Evolutionary conservation across 2,888 invertebrate species (phyloP).

Genomic region (Alcis repandata): DNA sequence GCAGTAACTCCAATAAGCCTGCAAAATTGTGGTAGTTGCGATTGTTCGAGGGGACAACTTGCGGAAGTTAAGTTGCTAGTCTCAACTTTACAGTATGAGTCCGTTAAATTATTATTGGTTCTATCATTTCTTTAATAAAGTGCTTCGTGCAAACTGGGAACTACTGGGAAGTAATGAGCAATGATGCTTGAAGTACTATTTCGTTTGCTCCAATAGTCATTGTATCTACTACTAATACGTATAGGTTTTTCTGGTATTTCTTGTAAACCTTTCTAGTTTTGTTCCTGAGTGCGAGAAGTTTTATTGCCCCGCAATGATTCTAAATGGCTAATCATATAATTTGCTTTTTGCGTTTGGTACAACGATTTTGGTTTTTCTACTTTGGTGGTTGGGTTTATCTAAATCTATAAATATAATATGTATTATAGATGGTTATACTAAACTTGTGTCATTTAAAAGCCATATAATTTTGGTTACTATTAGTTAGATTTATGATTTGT

Average conservation of each 20-base stretch:
- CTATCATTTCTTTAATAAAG: constrained; percentile 16
- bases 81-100: constrained; percentile 14
- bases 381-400: not conserved
- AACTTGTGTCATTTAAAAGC: no score
- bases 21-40: not conserved
- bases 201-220: constrained; percentile 10
- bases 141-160: constrained; percentile 16
- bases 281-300: not conserved
- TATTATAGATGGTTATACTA: no score
- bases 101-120: constrained; percentile 18
- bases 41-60: not conserved
- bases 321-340: constrained; percentile 3
- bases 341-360: not conserved
- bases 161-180: constrained; percentile 16
- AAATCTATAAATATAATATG: not conserved
- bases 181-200: constrained; percentile 26
- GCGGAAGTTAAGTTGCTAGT: not conserved
- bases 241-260: not conserved
- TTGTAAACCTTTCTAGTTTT: constrained; percentile 2
- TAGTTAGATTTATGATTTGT: not conserved
- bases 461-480: not conserved
- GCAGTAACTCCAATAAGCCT: not conserved
- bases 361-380: not conserved
- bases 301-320: constrained; percentile 5
- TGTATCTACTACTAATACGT: constrained; percentile 9